Base-by-base conservation (phyloP, 2,113 vertebrate genomes). In the Panthera tigris region DNA sequence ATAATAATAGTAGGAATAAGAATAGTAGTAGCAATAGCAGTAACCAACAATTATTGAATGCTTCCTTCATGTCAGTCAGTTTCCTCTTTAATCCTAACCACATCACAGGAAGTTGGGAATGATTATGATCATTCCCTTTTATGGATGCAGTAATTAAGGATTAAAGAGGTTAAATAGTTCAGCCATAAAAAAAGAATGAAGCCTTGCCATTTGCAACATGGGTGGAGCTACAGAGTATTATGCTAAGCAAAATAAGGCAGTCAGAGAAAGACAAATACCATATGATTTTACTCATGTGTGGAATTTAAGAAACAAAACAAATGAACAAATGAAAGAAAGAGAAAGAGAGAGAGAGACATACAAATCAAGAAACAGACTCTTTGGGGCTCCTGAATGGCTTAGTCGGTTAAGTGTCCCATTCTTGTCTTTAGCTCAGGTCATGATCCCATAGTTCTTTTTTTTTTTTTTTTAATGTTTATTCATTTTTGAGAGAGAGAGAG, bases 11-110 rank as follows among this genome's bases (percentile, higher is more conserved):
- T 29, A 83, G 45, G 55, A 91, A 74, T 9, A 48, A 25, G 10
- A 80, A 61, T 29, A 52, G 15, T 7, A 82, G 68, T 63, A 82
- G 31, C 45, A 87, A 78, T 52, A 76, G 27, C n/a, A 96, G 21
- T 50, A 71, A 57, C 52, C 45, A 82, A 66, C 39, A 87, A 83
- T 65, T 68, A 48, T 12, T 71, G 55, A 92, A 31, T 41, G 18
- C 18, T 89, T 95, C 36, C 71, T 85, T 94, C 78, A 83, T 63
- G 48, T 45, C 68, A 79, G 52, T 25, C 31, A 74, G 76, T 81
- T 93, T 96, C 55, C 74, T 66, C 71, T 69, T 94, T 82, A 81
- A 66, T 92, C 36, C 52, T 94, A 80, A 84, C 15, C 74, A 69
- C 13, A 63, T 52, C 41, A 65, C 12, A 61, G 16, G 39, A 93